Conservation (phyloP, 1,140 invertebrate genomes). For the Papilio polyxenes region DNA sequence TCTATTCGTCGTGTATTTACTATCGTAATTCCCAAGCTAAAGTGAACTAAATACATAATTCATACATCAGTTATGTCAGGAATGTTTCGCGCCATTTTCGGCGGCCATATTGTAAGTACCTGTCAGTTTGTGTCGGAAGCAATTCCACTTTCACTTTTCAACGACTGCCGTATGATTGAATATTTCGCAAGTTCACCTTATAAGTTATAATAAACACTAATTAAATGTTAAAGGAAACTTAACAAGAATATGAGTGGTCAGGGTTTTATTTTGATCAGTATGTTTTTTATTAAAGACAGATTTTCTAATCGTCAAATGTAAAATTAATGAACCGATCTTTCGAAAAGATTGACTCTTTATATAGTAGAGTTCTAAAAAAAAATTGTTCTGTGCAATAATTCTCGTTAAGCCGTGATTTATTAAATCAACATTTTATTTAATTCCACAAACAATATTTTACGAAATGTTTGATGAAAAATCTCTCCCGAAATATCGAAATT, state of each 20-base stretch:
- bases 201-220: conserved; percentile 31
- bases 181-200: conserved; percentile 38
- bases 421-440: too few species aligned
- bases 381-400: too few species aligned
- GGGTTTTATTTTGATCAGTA: not conserved
- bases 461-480: too few species aligned
- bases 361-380: too few species aligned
- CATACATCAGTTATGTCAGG: conserved; percentile 36
- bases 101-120: conserved; percentile 31
- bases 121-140: conserved; percentile 34
- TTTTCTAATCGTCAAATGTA: too few species aligned
- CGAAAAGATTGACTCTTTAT: too few species aligned
- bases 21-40: conserved; percentile 19
- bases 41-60: conserved; percentile 37
- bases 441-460: too few species aligned
- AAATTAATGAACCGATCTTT: not conserved
- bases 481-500: too few species aligned
- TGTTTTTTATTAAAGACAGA: too few species aligned
- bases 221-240: conserved; percentile 17
- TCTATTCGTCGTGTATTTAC: not conserved
- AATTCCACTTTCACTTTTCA: conserved; percentile 39
- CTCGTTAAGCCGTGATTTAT: too few species aligned
- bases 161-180: conserved; percentile 35
- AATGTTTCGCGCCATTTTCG: conserved; percentile 36
- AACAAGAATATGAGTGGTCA: not conserved